Evolutionary conservation across 2,113 vertebrate genomes (phyloP), one percentile per base, ranked within the genome.

Genomic region (Anhinga anhinga): DNA sequence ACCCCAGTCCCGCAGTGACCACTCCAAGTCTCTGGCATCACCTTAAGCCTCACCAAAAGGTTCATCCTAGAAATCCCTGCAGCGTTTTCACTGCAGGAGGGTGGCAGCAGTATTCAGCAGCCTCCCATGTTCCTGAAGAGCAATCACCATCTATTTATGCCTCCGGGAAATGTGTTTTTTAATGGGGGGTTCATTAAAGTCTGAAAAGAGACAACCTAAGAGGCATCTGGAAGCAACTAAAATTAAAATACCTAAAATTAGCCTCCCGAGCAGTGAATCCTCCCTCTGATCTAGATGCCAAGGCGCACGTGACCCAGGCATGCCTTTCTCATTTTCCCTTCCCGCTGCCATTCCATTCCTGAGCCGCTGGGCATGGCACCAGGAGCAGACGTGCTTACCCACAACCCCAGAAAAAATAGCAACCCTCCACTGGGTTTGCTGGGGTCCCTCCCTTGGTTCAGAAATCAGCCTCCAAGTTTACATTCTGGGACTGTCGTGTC

Each of bases 211-310:
- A 8, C 63, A 86, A 45, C 36, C 53, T 78, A 45, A 84, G 50
- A 95, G 90, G 58, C 83, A 93, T 73, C 87, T 89, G 87, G 90
- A 96, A 95, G 92, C 40, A 78, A 93, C 95, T 97, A 96, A 96
- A 97, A 93, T 96, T 95, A 95, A 93, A 91, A 88, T 13, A 73
- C 59, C 95, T 96, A 95, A 96, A 95, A 93, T 96, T 96, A 97
- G 87, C 89, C 49, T 77, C 36, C 50, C 32, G 30, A 73, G 84
- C 30, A 61, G 86, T 2, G 19, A 89, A 83, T 91, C 83, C 86
- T 96, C 53, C 76, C 80, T 95, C 76, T 93, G 84, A 89, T 83
- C 67, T 77, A 44, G 72, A 66, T 89, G 91, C 88, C 38, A 0
- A 82, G 74, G 73, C 0, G 25, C 95, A 92, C 91, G 76, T 95